Evolutionary conservation across 1,140 invertebrate genomes (phyloP), one percentile per base, ranked within the genome.

Genomic region (Drosophila pallidifrons): DNA sequence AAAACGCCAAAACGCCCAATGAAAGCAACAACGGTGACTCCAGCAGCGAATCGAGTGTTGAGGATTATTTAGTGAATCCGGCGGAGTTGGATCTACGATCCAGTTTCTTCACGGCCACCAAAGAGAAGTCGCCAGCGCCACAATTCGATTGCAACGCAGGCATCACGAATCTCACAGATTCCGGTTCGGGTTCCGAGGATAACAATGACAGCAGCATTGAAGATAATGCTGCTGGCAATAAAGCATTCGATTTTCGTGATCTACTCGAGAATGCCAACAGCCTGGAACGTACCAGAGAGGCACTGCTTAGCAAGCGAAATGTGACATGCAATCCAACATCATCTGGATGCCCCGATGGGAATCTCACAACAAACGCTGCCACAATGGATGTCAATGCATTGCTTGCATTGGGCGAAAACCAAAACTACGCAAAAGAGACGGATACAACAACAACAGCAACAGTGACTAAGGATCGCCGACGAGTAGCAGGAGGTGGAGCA

Each of bases 381-480:
- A 76, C 64, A 10, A 78, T 81, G 77, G 90, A 93, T 86, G 92
- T 93, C 60, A 79, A 91, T 70, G 81, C 87, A 63, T 73, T 93
- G 76, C 83, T 93, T 81, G 92, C 93, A 80, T 92, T 93, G 87
- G 93, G 93, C 90, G 93, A 94, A 86, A 82, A 91, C 55, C 82
- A 88, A 73, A 87, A 92, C 63, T 85, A 89, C 73, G 70, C 75
- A 16, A 60, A 81, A 15, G 69, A 70, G 38, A 51, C 74, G n/a
- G 71, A 73, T 6, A 61, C 8, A 75, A 20, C 67, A 66, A 8
- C 67, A 46, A 60, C 0, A 59, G 77, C 55, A 73, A 81, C 25
- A 38, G 57, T 11, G 25, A 52, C 15, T 20, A 77, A 74, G 28
- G 59, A 57, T 10, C 63, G 70, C 20, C 49, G 28, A 46, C 59